phyloP scores from a whole-genome alignment of 2,113 vertebrate species.

The Clarias gariepinus region DNA sequence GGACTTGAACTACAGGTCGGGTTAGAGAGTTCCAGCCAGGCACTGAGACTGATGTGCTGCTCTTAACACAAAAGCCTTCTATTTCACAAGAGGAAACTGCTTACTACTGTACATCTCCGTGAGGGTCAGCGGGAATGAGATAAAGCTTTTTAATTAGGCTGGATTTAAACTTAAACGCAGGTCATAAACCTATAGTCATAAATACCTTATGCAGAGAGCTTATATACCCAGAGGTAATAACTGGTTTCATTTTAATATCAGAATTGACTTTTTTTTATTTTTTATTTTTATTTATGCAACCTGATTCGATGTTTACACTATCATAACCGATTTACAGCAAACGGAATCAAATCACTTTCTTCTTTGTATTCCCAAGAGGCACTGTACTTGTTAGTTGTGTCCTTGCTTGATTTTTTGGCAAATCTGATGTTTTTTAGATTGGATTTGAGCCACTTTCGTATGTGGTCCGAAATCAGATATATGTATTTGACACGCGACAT shows the following conservation, averaged over 20 bases:
- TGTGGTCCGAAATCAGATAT: too few relatives aligned
- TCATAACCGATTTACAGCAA: background rate
- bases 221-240: background rate
- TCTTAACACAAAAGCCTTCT: background rate
- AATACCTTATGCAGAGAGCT: background rate
- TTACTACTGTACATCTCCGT: background rate
- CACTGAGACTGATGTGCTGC: background rate
- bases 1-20: constrained; percentile 51
- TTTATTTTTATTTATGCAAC: background rate
- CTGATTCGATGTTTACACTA: too few relatives aligned
- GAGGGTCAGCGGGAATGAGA: background rate
- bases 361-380: background rate
- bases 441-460: too few relatives aligned
- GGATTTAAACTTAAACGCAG: background rate
- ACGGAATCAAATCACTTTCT: background rate
- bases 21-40: constrained; percentile 27
- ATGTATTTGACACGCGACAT: too few relatives aligned
- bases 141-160: background rate
- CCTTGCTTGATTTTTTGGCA: too few relatives aligned
- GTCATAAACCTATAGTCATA: background rate
- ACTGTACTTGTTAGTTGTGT: too few relatives aligned
- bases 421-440: too few relatives aligned
- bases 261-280: too few relatives aligned
- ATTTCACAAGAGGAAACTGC: background rate
- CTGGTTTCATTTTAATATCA: constrained; percentile 1